These are phyloP conservation scores for Xestoiulus laeticollis DNA, from an alignment of 2,888 invertebrate genomes.

Conservation along the genomic window DNA sequence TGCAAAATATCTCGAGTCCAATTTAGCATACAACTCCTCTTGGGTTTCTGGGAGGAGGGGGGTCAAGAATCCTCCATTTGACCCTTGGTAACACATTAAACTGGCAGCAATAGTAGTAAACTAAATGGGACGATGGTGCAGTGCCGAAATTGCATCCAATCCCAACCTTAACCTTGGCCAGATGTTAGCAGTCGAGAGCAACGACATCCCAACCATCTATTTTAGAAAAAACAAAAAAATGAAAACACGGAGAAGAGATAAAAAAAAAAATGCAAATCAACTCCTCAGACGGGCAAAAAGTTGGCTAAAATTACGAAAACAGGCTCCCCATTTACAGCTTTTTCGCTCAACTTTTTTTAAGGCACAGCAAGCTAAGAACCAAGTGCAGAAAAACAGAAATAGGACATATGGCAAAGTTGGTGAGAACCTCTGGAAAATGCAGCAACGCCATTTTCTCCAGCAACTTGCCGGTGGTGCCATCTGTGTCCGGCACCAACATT, in stretches of 20 bases:
- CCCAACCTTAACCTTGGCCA: conserved; percentile 25
- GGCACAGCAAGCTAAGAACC: neutral
- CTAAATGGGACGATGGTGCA: neutral
- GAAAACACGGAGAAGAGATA: neutral
- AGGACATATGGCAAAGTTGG: neutral
- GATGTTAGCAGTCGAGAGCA: neutral
- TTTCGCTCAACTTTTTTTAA: neutral
- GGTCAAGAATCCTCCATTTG: too few species aligned
- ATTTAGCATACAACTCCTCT: too few species aligned
- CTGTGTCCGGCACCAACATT: neutral
- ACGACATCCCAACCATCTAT: neutral
- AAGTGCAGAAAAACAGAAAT: neutral
- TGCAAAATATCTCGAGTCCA: too few species aligned
- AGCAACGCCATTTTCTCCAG: too few species aligned
- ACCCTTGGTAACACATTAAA: neutral
- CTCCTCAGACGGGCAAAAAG: neutral
- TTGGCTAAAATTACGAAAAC: neutral
- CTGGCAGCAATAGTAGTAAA: neutral
- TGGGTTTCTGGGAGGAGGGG: too few species aligned
- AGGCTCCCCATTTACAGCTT: neutral
- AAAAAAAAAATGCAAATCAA: neutral
- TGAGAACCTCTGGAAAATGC: too few species aligned
- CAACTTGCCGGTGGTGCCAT: neutral
- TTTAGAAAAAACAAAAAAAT: neutral
- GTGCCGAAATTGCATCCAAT: neutral